phyloP scores from a whole-genome alignment of 2,888 invertebrate genomes.

The Tachina lurida region DNA sequence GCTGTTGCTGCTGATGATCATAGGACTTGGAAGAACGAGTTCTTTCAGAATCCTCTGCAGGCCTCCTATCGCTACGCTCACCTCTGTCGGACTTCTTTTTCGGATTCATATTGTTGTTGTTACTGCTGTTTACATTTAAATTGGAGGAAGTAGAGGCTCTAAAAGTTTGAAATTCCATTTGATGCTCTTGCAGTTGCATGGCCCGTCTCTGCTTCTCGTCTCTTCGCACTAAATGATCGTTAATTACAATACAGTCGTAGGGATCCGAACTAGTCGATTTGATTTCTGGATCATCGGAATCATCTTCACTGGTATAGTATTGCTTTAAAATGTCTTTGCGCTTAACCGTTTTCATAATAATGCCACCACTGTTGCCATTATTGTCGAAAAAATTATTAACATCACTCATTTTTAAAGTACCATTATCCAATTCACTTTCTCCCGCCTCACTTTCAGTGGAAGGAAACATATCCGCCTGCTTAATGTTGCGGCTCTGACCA shows the following conservation, averaged over 20 bases:
- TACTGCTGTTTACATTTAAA: conserved; percentile 79
- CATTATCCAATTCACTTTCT: conserved; percentile 80
- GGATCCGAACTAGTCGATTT: conserved; percentile 89
- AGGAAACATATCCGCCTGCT: conserved; percentile 74
- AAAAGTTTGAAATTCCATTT: conserved; percentile 84
- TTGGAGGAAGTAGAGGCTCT: conserved; percentile 82
- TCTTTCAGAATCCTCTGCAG: conserved; percentile 32
- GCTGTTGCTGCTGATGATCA: conserved; percentile 74
- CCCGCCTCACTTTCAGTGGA: conserved; percentile 78
- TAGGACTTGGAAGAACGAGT: conserved; percentile 58
- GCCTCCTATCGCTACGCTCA: conserved; percentile 31
- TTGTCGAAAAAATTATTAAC: conserved; percentile 84
- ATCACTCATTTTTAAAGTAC: conserved; percentile 83
- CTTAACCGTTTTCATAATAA: conserved; percentile 88
- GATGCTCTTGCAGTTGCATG: conserved; percentile 82
- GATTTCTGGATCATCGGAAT: conserved; percentile 84
- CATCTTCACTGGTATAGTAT: conserved; percentile 86
- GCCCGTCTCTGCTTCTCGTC: conserved; percentile 83
- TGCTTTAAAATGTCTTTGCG: conserved; percentile 89
- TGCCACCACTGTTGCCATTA: conserved; percentile 82
- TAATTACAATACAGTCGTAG: conserved; percentile 92
- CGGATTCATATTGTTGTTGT: conserved; percentile 62
- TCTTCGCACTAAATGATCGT: conserved; percentile 86
- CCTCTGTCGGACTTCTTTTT: conserved; percentile 60
- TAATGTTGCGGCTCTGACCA: conserved; percentile 47